Conservation (phyloP, 2,888 invertebrate species). For the Eucriotettix oculatus region DNA sequence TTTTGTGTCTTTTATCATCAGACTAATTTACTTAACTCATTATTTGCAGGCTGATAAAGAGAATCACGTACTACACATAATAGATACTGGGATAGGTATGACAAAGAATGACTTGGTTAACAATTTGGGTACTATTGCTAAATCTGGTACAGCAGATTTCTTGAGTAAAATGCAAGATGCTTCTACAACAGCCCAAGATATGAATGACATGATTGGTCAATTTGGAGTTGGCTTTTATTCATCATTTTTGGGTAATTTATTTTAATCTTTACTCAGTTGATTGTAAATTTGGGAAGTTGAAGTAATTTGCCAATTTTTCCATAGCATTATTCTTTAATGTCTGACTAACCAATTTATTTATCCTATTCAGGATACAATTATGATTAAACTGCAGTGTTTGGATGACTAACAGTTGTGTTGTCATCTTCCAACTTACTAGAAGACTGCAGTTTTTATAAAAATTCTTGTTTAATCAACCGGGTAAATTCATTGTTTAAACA, state of each 20-base stretch:
- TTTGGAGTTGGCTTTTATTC: constrained; percentile 99
- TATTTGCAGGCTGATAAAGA: constrained; percentile 6
- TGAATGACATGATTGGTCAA: constrained; percentile 97
- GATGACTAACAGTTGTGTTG: no score
- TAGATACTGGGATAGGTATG: constrained; percentile 97
- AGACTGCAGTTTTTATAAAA: no score
- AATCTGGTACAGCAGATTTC: constrained; percentile 94
- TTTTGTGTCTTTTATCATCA: not conserved
- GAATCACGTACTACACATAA: constrained; percentile 66
- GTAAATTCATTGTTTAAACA: no score
- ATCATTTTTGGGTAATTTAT: constrained; percentile 52
- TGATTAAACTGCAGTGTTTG: no score
- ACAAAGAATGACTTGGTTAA: constrained; percentile 82
- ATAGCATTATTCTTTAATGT: no score
- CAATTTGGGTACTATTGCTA: constrained; percentile 96
- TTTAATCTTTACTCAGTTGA: no score
- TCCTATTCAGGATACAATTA: no score
- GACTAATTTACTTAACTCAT: not conserved
- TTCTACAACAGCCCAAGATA: constrained; percentile 37
- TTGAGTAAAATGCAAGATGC: constrained; percentile 26
- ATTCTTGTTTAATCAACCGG: no score
- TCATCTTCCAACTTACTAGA: no score
- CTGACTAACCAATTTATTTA: no score
- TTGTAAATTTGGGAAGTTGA: not conserved
- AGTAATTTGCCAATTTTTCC: not conserved